Base-by-base conservation (phyloP, 2,113 vertebrate genomes). In the Gymnocephalus cernua region DNA sequence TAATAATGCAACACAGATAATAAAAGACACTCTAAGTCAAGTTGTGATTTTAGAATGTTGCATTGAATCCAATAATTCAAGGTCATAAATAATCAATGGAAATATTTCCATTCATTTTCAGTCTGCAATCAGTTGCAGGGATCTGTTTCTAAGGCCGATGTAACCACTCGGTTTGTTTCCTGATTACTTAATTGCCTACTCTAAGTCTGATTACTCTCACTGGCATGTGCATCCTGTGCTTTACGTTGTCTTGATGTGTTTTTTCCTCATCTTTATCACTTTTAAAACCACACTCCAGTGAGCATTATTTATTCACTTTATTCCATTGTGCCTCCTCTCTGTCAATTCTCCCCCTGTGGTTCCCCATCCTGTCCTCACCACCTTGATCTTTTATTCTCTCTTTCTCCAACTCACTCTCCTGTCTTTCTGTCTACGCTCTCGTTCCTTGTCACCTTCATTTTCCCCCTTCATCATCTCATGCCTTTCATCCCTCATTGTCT, bases 241-340 rank as follows among this genome's bases (percentile, higher is more conserved):
- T 54, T 47, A 44, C 41, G 32, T 63, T 51, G 50, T 68, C 47
- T 29, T 19, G 25, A 41, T 78, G 35, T 77, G 67, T 59, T 54
- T n/a, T 16, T 65, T 19, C 8, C 15, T 1, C n/a, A 10, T 47
- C 61, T 78, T 56, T 62, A 29, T 82, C 50, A 71, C 32, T 65
- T 67, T 67, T 77, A 13, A 32, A 47, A 41, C 29, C 56, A 32
- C 35, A 48, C 66, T 86, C 50, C 65, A 74, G 45, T 75, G 67
- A 91, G 41, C 77, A 89, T 85, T 92, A 91, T 92, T 92, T 93
- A 93, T 95, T 94, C 92, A 93, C 92, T 91, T 94, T 86, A 76
- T 90, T 86, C 78, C 71, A 68, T 90, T 88, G 86, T 93, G 61
- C 77, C 66, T 79, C 75, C 87, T 63, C 56, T 85, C 90, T 87